Evolutionary conservation across 2,113 vertebrate species (phyloP).

Genomic region (Rhinichthys klamathensis): DNA sequence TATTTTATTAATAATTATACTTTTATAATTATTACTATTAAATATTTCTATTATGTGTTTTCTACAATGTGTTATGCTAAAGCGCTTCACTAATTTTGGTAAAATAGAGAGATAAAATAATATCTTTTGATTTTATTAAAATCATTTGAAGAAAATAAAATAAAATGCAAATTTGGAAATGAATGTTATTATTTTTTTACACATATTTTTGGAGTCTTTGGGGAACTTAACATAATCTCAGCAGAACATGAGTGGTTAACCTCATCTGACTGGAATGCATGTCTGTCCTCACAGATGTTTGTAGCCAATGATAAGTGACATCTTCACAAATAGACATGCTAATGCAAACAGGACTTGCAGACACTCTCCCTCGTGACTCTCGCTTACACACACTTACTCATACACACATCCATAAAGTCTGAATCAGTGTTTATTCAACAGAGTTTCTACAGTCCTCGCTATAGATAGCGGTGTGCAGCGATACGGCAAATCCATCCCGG

Average conservation of each 20-base stretch:
- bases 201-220: not conserved
- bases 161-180: too few relatives aligned
- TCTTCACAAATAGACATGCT: conserved; percentile 31
- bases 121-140: too few relatives aligned
- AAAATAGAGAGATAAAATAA: too few relatives aligned
- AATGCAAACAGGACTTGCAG: not conserved
- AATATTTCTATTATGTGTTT: too few relatives aligned
- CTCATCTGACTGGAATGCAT: conserved; percentile 39
- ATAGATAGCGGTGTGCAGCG: not conserved
- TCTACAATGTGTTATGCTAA: too few relatives aligned
- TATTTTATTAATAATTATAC: too few relatives aligned
- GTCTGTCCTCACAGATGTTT: conserved; percentile 48
- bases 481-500: not conserved
- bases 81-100: too few relatives aligned
- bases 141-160: too few relatives aligned
- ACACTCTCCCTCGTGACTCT: not conserved
- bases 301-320: conserved; percentile 41
- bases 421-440: conserved; percentile 23
- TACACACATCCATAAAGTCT: not conserved
- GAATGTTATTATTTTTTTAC: too few relatives aligned
- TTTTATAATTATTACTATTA: too few relatives aligned
- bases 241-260: conserved; percentile 18
- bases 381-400: not conserved
- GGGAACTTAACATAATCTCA: not conserved
- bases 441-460: not conserved